Base-by-base conservation (phyloP, 2,113 vertebrate genomes). In the Lynx canadensis region DNA sequence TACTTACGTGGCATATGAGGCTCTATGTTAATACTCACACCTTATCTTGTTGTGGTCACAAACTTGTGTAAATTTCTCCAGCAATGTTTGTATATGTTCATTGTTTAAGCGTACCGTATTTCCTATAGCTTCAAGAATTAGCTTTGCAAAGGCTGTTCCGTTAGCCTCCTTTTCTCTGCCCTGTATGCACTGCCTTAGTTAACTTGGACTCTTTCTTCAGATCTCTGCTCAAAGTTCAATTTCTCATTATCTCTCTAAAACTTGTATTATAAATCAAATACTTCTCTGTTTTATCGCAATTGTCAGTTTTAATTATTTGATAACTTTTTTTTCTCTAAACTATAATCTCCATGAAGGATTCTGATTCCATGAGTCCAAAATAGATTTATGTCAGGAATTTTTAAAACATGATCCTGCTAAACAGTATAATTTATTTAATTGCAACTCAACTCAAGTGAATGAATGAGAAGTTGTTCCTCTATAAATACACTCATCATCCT, bases 231-330 rank as follows among this genome's bases (percentile, higher is more conserved):
- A 69, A 33, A 60, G 90, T 91, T 74, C 5, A 33, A 76, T 86
- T 86, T 60, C 15, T 88, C 33, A 31, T 36, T 55, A 57, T 38
- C 84, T 69, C 36, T 81, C 23, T 83, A 76, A 82, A 78, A 88
- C 14, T 1, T 63, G 27, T 60, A 83, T 12, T 45, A 19, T 48
- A 87, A 81, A n/a, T 71, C 5, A 93, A 73, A 66, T 66, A 50
- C 5, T 79, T 41, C 4, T 55, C 3, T 63, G 13, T 55, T 76
- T 71, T 36, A 50, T 79, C 57, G 31, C 3, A 69, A 29, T 87
- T 41, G 87, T 55, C 29, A 65, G 7, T 88, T 97, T 97, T 90
- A 95, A 80, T 78, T 86, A 48, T 86, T 92, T 92, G 27, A 55
- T 81, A 68, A 66, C n/a, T 74, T 89, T 92, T 73, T 55, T 57